These are phyloP conservation scores for Hesperia comma DNA, from an alignment of 2,888 invertebrate genomes.

Conservation along the genomic window DNA sequence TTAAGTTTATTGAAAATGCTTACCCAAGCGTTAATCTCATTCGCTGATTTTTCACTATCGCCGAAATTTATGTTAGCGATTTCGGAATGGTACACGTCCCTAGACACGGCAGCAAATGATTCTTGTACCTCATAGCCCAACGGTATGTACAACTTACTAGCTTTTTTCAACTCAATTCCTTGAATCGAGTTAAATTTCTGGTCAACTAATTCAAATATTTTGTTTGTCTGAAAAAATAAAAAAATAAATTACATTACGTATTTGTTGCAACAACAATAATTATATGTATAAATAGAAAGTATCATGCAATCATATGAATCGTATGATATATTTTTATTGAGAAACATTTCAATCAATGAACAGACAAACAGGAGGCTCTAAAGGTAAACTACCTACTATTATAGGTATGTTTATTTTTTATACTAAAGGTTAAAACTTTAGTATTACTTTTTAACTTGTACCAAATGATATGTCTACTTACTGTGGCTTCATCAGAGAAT, in stretches of 20 bases:
- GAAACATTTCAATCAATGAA: too few species aligned
- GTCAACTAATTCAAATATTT: conserved; percentile 47
- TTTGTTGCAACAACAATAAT: too few species aligned
- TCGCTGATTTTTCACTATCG: conserved; percentile 66
- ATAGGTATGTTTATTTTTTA: too few species aligned
- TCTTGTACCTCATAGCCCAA: conserved; percentile 70
- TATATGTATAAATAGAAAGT: too few species aligned
- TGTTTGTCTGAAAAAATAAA: background rate
- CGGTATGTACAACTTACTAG: conserved; percentile 87
- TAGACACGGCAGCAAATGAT: conserved; percentile 62
- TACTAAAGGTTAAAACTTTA: too few species aligned
- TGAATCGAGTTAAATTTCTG: conserved; percentile 50
- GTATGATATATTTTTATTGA: too few species aligned
- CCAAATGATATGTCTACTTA: background rate
- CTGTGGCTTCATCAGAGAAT: conserved; percentile 5
- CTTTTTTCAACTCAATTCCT: conserved; percentile 83
- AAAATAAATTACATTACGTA: too few species aligned
- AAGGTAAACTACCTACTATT: too few species aligned
- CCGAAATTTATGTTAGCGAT: conserved; percentile 86
- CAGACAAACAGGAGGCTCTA: too few species aligned
- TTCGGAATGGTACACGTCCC: conserved; percentile 84
- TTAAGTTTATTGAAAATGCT: too few species aligned
- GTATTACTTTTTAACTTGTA: background rate
- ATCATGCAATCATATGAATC: too few species aligned
- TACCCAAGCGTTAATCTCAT: conserved; percentile 91